These are phyloP conservation scores for Stratiomys singularior DNA, from an alignment of 2,888 invertebrate genomes.

Conservation along the genomic window DNA sequence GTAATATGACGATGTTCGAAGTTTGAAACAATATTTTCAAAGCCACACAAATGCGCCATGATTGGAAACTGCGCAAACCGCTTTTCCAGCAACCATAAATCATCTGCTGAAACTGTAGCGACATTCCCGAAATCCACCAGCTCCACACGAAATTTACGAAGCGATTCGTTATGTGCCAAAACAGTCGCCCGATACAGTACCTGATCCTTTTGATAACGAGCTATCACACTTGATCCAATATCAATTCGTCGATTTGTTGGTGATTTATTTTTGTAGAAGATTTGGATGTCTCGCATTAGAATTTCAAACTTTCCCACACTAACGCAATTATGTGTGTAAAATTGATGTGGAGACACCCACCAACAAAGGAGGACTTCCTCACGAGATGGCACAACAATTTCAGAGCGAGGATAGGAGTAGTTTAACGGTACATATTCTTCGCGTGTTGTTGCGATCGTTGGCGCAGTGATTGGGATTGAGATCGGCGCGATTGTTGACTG, in stretches of 20 bases:
- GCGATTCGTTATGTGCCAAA: slow-evolving; percentile 68
- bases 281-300: slow-evolving; percentile 79
- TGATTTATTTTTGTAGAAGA: slow-evolving; percentile 69
- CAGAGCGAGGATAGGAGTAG: slow-evolving; percentile 66
- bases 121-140: slow-evolving; percentile 83
- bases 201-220: slow-evolving; percentile 76
- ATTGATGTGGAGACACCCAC: slow-evolving; percentile 79
- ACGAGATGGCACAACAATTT: slow-evolving; percentile 67
- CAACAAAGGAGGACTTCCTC: slow-evolving; percentile 75
- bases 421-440: slow-evolving; percentile 67
- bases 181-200: slow-evolving; percentile 78
- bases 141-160: slow-evolving; percentile 73
- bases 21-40: slow-evolving; percentile 71
- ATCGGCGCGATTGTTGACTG: slow-evolving; percentile 19
- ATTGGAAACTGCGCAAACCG: slow-evolving; percentile 74
- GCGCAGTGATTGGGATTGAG: slow-evolving; percentile 15
- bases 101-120: slow-evolving; percentile 71
- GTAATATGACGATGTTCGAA: slow-evolving; percentile 65
- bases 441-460: neutral
- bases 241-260: slow-evolving; percentile 61
- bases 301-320: slow-evolving; percentile 70
- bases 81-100: slow-evolving; percentile 77
- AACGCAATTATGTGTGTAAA: slow-evolving; percentile 72
- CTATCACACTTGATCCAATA: slow-evolving; percentile 74
- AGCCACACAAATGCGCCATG: slow-evolving; percentile 76